These are phyloP conservation scores for Isotomurus palustris DNA, from an alignment of 2,888 invertebrate species.

Conservation along the genomic window DNA sequence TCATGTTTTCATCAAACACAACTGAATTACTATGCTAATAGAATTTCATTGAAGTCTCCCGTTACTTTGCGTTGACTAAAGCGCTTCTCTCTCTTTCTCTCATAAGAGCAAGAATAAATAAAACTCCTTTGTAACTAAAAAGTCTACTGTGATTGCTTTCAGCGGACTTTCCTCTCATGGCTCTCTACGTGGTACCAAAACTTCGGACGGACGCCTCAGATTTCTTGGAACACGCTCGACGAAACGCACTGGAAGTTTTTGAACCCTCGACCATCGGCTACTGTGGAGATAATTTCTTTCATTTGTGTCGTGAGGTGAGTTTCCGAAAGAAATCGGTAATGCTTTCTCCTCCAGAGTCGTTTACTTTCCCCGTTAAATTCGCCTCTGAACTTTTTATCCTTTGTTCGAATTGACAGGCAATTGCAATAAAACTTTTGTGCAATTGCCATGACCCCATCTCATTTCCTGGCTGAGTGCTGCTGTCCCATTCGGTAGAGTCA, in stretches of 20 bases:
- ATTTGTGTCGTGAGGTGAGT: conserved; percentile 70
- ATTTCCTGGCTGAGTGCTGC: background rate
- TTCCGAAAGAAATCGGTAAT: too few relatives aligned
- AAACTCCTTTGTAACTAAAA: too few relatives aligned
- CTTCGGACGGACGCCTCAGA: conserved; percentile 77
- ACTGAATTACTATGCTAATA: too few relatives aligned
- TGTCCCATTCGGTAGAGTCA: background rate
- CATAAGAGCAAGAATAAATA: too few relatives aligned
- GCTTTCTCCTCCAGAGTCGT: too few relatives aligned
- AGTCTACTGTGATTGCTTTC: too few relatives aligned
- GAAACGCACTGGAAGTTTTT: conserved; percentile 77
- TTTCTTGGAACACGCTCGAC: conserved; percentile 78
- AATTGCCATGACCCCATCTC: background rate
- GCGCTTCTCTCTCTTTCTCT: too few relatives aligned
- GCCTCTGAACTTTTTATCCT: background rate
- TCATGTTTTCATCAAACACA: too few relatives aligned
- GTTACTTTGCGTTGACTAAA: too few relatives aligned
- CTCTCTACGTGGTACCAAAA: conserved; percentile 84
- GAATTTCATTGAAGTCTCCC: too few relatives aligned
- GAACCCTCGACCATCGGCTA: conserved; percentile 75
- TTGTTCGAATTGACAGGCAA: conserved; percentile 3
- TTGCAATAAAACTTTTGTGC: conserved; percentile 1
- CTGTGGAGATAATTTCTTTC: conserved; percentile 80
- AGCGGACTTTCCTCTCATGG: conserved; percentile 89
- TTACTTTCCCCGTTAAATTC: too few relatives aligned